Evolutionary conservation across 2,888 invertebrate genomes (phyloP).

Genomic region (Ennomos fuscantarius): DNA sequence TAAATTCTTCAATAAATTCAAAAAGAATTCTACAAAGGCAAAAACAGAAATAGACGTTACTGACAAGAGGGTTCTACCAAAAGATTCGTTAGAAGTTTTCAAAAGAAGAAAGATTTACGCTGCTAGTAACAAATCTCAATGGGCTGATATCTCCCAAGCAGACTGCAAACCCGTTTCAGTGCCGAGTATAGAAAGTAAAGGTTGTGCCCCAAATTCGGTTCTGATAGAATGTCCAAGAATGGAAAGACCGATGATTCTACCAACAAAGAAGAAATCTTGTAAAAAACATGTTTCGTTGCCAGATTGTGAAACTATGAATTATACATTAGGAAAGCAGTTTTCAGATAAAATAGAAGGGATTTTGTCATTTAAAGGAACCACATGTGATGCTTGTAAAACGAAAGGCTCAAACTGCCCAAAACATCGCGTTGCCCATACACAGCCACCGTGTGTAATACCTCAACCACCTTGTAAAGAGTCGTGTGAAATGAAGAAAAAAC

Average conservation of each 20-base stretch:
- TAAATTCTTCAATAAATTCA: slow-evolving; percentile 48
- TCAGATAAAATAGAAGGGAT: slow-evolving; percentile 47
- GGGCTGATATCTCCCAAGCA: slow-evolving; percentile 39
- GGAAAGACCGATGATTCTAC: slow-evolving; percentile 1
- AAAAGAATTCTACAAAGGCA: slow-evolving; percentile 33
- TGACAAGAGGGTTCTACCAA: slow-evolving; percentile 55
- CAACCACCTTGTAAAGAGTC: slow-evolving; percentile 43
- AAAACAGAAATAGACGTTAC: slow-evolving; percentile 31
- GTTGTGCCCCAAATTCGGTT: slow-evolving; percentile 37
- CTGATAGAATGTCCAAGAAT: slow-evolving; percentile 33
- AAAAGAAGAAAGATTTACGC: slow-evolving; percentile 64
- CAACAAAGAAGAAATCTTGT: slow-evolving; percentile 29
- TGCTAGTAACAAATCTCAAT: slow-evolving; percentile 53
- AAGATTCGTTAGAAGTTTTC: slow-evolving; percentile 71
- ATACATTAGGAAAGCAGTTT: slow-evolving; percentile 34
- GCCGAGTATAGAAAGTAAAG: slow-evolving; percentile 47
- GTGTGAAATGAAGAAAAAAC: slow-evolving; percentile 40
- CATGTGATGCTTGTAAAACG: slow-evolving; percentile 45
- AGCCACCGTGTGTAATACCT: slow-evolving; percentile 42
- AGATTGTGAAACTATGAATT: slow-evolving; percentile 46
- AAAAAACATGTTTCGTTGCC: slow-evolving; percentile 59
- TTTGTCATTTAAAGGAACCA: slow-evolving; percentile 46
- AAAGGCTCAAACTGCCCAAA: slow-evolving; percentile 37
- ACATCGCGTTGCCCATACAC: slow-evolving; percentile 41
- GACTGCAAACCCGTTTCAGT: slow-evolving; percentile 37